A percentile compares a stretch with the other conserved stretches of the same genome.
Evolutionary conservation across 2,888 invertebrate species (phyloP).

Genomic region (Lissonota sp.): DNA sequence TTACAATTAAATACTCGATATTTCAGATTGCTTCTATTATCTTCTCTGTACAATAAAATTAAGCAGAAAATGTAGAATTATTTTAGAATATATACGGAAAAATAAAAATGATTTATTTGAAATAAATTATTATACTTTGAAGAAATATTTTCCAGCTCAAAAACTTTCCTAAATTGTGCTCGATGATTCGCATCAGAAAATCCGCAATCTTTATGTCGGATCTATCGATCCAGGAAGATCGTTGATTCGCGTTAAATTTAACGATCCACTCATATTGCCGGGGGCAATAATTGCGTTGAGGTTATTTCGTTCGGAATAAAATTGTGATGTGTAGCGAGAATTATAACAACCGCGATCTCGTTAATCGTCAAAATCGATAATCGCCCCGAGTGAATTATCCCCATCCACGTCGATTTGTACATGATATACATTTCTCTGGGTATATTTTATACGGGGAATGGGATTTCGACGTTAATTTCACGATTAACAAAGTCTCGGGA

Average conservation of each 20-base stretch:
- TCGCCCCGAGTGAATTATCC: constrained; percentile 27
- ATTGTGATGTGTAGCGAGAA: background rate
- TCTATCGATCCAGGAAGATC: background rate
- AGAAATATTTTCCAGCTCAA: too few species aligned
- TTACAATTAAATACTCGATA: too few species aligned
- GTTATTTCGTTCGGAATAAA: background rate
- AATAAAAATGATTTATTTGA: too few species aligned
- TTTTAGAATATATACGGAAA: too few species aligned
- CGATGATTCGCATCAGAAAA: too few species aligned
- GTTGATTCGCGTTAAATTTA: background rate
- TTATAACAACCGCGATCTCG: constrained; percentile 19
- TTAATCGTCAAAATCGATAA: constrained; percentile 52
- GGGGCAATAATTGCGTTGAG: background rate
- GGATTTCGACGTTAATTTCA: constrained; percentile 40
- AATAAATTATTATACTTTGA: too few species aligned
- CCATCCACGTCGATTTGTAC: background rate
- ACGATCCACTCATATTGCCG: background rate
- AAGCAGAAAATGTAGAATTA: too few species aligned
- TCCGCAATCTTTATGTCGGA: too few species aligned
- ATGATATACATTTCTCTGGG: background rate
- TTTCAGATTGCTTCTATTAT: too few species aligned
- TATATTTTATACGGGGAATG: background rate
- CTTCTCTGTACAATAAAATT: too few species aligned
- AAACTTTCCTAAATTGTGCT: too few species aligned
- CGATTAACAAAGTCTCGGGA: constrained; percentile 44